These are phyloP conservation scores for Opisthograptis luteolata DNA, from an alignment of 2,888 invertebrate species.

Conservation along the genomic window DNA sequence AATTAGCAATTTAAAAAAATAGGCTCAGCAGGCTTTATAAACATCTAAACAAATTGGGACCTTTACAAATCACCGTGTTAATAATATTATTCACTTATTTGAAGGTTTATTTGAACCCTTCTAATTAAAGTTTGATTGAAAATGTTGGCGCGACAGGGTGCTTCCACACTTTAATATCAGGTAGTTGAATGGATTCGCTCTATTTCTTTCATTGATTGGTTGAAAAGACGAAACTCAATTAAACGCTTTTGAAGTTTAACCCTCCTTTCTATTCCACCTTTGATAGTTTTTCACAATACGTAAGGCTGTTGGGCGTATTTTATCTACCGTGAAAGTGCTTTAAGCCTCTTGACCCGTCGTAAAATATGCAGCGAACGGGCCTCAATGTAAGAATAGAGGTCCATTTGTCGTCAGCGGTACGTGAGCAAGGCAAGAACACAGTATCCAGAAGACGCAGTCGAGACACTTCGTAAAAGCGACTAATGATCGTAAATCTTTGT, in stretches of 20 bases:
- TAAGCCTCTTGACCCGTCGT: slow-evolving; percentile 50
- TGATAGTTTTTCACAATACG: slow-evolving; percentile 34
- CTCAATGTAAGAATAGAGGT: slow-evolving; percentile 44
- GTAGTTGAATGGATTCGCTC: neutral
- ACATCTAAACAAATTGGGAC: slow-evolving; percentile 11
- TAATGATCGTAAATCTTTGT: neutral
- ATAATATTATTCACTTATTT: slow-evolving; percentile 8
- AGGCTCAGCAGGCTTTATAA: slow-evolving; percentile 1
- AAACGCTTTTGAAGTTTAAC: slow-evolving; percentile 30
- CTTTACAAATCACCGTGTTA: slow-evolving; percentile 4
- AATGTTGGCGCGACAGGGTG: neutral
- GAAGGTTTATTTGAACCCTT: neutral
- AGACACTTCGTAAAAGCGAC: neutral
- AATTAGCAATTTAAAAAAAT: too few species aligned
- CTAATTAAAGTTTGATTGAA: slow-evolving; percentile 11
- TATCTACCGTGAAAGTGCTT: slow-evolving; percentile 53
- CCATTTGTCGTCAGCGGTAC: slow-evolving; percentile 43
- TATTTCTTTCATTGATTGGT: neutral
- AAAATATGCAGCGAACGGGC: slow-evolving; percentile 50
- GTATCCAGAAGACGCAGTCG: slow-evolving; percentile 2
- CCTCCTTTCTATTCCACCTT: slow-evolving; percentile 35
- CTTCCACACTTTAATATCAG: slow-evolving; percentile 3
- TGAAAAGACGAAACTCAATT: slow-evolving; percentile 10
- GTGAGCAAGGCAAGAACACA: slow-evolving; percentile 20
- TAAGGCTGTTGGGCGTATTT: slow-evolving; percentile 38